A percentile compares a stretch with the other conserved stretches of the same genome.
Evolutionary conservation across 1,140 invertebrate species (phyloP).

Genomic region (Drosophila neocordata): DNA sequence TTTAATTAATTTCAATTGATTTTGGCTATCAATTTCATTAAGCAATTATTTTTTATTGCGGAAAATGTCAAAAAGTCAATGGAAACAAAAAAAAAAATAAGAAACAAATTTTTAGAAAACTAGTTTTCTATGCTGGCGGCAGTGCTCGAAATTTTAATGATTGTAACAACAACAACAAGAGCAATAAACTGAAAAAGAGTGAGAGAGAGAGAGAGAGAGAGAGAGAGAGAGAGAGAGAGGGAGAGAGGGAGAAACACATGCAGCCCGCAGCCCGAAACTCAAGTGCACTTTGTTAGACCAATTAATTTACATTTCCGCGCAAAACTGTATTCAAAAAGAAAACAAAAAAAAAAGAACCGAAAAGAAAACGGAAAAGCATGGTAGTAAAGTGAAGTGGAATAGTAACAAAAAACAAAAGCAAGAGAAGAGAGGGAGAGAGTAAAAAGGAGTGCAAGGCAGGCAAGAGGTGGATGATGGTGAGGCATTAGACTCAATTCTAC

Average conservation of each 20-base stretch:
- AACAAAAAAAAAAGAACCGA: constrained; percentile 15
- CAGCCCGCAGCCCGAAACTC: constrained; percentile 54
- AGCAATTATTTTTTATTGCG: constrained; percentile 27
- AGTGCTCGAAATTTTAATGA: constrained; percentile 57
- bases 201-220: neutral
- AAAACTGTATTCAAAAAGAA: constrained; percentile 56
- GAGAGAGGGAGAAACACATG: constrained; percentile 23
- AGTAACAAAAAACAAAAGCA: constrained; percentile 13
- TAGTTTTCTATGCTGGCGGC: constrained; percentile 22
- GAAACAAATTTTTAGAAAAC: constrained; percentile 6
- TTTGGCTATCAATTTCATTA: constrained; percentile 34
- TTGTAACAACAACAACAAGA: constrained; percentile 41
- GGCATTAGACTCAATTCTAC: too few relatives aligned
- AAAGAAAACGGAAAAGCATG: constrained; percentile 26
- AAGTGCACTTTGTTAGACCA: constrained; percentile 80
- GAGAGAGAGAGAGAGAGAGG: neutral
- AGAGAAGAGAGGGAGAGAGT: constrained; percentile 13
- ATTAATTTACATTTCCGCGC: constrained; percentile 81
- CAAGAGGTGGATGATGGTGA: too few relatives aligned
- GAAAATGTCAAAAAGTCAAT: constrained; percentile 41
- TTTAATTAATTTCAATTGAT: neutral
- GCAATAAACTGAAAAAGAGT: constrained; percentile 14
- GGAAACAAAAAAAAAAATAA: neutral
- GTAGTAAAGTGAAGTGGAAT: constrained; percentile 22
- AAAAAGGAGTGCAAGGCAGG: constrained; percentile 2